Evolutionary conservation across 2,797 vertebrate species (phyloP).

Genomic region (Lophotriccus pileatus): DNA sequence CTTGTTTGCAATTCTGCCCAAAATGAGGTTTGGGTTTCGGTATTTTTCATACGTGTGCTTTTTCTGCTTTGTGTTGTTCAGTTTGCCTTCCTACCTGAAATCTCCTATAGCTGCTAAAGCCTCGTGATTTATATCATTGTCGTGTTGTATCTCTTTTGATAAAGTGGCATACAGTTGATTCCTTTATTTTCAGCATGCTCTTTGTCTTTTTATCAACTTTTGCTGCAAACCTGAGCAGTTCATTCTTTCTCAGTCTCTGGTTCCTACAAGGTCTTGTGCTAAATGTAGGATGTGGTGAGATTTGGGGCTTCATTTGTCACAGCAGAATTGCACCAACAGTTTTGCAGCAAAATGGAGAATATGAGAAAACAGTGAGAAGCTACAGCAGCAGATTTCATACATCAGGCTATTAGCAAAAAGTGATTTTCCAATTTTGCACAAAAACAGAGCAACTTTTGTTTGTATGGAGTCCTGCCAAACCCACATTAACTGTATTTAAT

Average conservation of each 20-base stretch:
- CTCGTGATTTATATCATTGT: background rate
- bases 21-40: background rate
- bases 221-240: slow-evolving; percentile 39
- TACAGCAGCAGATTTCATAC: slow-evolving; percentile 22
- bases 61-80: background rate
- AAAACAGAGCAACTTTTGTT: slow-evolving; percentile 34
- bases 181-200: slow-evolving; percentile 9
- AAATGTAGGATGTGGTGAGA: background rate
- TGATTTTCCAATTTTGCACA: slow-evolving; percentile 5
- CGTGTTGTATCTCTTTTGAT: slow-evolving; percentile 10
- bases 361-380: background rate
- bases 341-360: slow-evolving; percentile 20
- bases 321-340: slow-evolving; percentile 9
- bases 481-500: slow-evolving; percentile 42
- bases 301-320: slow-evolving; percentile 28
- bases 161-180: background rate
- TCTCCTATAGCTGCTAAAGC: background rate
- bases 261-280: slow-evolving; percentile 6
- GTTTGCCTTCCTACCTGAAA: background rate
- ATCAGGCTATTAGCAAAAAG: slow-evolving; percentile 18
- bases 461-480: slow-evolving; percentile 36
- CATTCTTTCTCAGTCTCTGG: slow-evolving; percentile 5
- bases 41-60: background rate
- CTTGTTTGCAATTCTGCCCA: background rate
- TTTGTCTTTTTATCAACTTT: slow-evolving; percentile 50